Evolutionary conservation across 1,140 invertebrate species (phyloP), one percentile per base, ranked within the genome.

Genomic region (Pogonognathellus flavescens): DNA sequence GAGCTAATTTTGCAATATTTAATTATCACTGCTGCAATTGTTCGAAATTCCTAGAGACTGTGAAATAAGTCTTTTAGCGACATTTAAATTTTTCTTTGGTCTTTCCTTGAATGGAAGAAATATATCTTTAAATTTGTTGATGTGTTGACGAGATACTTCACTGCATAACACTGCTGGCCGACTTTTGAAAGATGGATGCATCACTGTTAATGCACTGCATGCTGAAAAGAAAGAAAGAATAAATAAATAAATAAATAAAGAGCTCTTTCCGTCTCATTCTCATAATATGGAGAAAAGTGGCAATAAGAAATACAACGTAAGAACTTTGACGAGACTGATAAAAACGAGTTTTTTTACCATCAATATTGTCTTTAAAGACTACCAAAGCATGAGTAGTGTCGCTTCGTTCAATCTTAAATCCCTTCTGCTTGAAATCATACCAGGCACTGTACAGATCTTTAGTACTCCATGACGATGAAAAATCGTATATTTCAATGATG

Each of bases 361-460:
- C 70, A 10, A 50, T 16, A 50, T 25, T 49, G 10, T 76, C n/a
- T 50, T 18, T 76, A 7, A 41, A 76, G 6, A 76, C 31, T 2
- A 76, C 4, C 4, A 76, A 18, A 1, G 70, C 70, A 49, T 50
- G 70, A 14, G 13, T 49, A 9, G 25, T 16, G 41, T 76, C 70
- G 4, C 41, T 50, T 2, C 13, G 16, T n/a, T 76, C 70, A 49
- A 76, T 76, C 49, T 76, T 76, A 76, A 76, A 76, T n/a, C 49
- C n/a, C 5, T 14, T n/a, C 4, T 31, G 22, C 8, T 20, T 18
- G 9, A 49, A 49, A 18, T 76, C 70, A 50, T 76, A 76, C 31
- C 31, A 76, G 41, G 18, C n/a, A 6, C 10, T 18, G n/a, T 49
- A n/a, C 2, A 76, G 16, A 49, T 76, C 14, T 10, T 49, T 31